These are phyloP conservation scores for Agelaius phoeniceus DNA, from an alignment of 2,113 vertebrate species.

Conservation along the genomic window DNA sequence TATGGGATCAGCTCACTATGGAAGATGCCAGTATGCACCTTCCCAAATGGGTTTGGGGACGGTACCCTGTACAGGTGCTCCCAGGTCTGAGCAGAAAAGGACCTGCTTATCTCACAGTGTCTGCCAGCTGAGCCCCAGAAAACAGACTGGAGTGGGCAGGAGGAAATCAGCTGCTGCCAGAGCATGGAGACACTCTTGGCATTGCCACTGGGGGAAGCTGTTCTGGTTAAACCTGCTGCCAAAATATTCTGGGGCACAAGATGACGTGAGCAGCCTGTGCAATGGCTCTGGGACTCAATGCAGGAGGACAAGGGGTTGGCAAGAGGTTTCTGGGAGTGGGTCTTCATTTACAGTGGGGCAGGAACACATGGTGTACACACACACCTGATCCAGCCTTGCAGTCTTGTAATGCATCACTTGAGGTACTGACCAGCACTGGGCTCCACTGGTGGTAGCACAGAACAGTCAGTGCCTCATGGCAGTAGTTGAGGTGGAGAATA, in stretches of 20 bases:
- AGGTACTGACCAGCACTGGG: neutral
- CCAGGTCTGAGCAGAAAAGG: neutral
- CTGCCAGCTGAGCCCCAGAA: neutral
- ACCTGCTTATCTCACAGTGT: neutral
- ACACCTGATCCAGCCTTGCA: neutral
- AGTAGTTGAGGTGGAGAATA: rapidly evolving
- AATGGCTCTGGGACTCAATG: neutral
- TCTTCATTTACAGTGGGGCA: neutral
- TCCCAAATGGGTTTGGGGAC: neutral
- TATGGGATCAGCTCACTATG: neutral
- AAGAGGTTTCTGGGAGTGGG: neutral
- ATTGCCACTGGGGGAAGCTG: neutral
- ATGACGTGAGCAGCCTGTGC: neutral
- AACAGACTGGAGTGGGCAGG: neutral
- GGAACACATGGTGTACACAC: rapidly evolving
- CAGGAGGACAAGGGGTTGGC: neutral
- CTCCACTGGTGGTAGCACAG: neutral
- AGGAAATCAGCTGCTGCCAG: neutral
- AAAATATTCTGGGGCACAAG: neutral
- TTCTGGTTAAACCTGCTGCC: neutral
- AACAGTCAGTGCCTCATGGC: neutral
- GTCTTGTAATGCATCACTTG: neutral
- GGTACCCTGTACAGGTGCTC: neutral
- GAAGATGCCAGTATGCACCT: neutral
- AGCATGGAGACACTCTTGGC: neutral